Conservation (phyloP, 2,113 vertebrate species). For the Tragelaphus imberbis region DNA sequence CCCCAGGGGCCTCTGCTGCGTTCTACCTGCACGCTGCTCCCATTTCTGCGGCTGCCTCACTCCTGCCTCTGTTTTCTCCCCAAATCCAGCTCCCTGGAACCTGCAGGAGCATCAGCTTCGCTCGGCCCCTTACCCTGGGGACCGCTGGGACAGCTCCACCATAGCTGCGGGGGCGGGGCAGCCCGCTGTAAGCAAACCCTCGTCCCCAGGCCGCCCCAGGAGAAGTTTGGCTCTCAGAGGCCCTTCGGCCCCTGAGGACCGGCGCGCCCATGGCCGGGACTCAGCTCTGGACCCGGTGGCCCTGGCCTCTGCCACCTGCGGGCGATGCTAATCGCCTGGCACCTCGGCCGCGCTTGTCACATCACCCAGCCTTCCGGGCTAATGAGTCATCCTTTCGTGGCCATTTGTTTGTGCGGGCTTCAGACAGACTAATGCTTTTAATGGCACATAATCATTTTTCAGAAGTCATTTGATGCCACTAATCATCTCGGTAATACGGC, state of each 20-base stretch:
- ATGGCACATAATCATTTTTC: slow-evolving; percentile 85
- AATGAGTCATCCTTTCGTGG: slow-evolving; percentile 75
- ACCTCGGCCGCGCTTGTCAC: slow-evolving; percentile 8
- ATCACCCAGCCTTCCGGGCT: slow-evolving; percentile 49
- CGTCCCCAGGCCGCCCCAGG: not conserved
- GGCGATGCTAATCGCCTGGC: not conserved
- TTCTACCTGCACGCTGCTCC: accelerated
- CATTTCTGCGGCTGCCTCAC: not conserved
- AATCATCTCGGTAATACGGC: slow-evolving; percentile 77
- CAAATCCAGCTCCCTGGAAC: not conserved
- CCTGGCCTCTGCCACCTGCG: not conserved
- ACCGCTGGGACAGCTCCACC: accelerated
- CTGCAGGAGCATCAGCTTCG: accelerated
- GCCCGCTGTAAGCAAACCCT: not conserved
- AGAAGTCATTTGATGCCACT: slow-evolving; percentile 83
- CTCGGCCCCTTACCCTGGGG: accelerated
- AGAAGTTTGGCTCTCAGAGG: not conserved
- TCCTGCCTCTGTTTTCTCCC: not conserved
- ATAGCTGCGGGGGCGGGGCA: accelerated
- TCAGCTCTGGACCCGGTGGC: accelerated
- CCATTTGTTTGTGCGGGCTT: slow-evolving; percentile 80
- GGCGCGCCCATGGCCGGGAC: accelerated
- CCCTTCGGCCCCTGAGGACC: accelerated
- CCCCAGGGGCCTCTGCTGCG: not conserved
- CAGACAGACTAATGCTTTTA: slow-evolving; percentile 83